Conservation (phyloP, 2,113 vertebrate genomes). For the Mionectes macconnelli region DNA sequence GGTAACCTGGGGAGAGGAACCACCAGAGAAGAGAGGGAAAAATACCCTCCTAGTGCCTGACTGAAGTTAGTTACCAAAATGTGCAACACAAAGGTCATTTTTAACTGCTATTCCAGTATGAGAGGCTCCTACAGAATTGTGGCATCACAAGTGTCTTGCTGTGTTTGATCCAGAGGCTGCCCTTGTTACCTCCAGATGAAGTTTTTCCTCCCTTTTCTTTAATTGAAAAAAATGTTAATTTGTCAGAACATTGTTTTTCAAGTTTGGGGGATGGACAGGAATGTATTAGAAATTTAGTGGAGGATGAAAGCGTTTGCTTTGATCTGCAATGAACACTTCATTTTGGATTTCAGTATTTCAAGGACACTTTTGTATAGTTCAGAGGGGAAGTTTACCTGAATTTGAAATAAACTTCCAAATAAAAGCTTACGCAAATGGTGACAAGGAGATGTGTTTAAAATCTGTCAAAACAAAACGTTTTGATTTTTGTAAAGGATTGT, state of each 20-base stretch:
- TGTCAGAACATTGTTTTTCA: background rate
- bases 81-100: background rate
- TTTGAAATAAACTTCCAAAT: background rate
- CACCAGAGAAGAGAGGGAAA: background rate
- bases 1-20: background rate
- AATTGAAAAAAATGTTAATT: background rate
- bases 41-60: fast-evolving
- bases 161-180: background rate
- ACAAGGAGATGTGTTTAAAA: background rate
- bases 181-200: background rate
- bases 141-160: fast-evolving
- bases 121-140: background rate
- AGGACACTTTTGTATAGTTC: background rate
- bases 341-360: background rate
- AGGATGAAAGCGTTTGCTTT: background rate
- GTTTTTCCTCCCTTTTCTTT: background rate
- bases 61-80: background rate
- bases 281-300: background rate
- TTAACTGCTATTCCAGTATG: background rate
- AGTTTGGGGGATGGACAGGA: background rate
- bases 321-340: background rate
- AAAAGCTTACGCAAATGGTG: background rate
- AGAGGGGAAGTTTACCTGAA: background rate
- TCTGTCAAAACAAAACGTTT: background rate
- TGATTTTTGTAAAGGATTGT: background rate